Evolutionary conservation across 2,113 vertebrate species (phyloP), one percentile per base, ranked within the genome.

Genomic region (Genyomyrus donnyi): DNA sequence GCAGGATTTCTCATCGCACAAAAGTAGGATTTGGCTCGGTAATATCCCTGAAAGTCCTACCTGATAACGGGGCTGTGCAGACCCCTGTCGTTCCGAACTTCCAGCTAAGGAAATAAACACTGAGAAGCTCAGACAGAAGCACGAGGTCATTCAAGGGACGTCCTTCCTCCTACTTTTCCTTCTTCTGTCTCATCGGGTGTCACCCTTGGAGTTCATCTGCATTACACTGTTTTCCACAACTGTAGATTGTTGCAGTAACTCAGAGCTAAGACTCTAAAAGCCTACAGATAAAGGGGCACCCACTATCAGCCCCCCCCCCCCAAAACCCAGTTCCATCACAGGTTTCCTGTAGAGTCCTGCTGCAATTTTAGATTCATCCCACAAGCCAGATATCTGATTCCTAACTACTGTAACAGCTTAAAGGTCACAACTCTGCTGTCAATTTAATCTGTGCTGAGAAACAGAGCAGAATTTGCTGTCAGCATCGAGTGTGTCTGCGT

Each of bases 381-480:
- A 80, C 74, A 39, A 80, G 35, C 74, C 74, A 39, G 74, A 80
- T 80, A 80, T 35, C 74, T 80, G 74, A 80, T 80, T 80, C 27
- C 35, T 42, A 80, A 80, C 74, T 80, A 80, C 35, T 35, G 74
- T 80, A 80, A 80, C 74, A 80, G 74, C 74, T 80, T 80, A 80
- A 80, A 80, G 74, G 74, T 80, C 74, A 80, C 74, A 42, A 42
- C 74, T 42, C 74, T 42, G 35, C 74, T 80, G 74, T 80, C 74
- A 80, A 42, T 80, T 42, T 80, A 80, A 80, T 80, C 35, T 80
- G 74, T 19, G 17, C 35, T 42, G 35, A 80, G 74, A 80, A 80
- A 42, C 74, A 80, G 70, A 77, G 35, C 35, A 80, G 74, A 80
- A 80, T 80, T 39, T 80, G 62, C 10, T 70, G 35, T 80, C 74